These are phyloP conservation scores for Epinotia demarniana DNA, from an alignment of 2,888 invertebrate genomes.

Conservation along the genomic window DNA sequence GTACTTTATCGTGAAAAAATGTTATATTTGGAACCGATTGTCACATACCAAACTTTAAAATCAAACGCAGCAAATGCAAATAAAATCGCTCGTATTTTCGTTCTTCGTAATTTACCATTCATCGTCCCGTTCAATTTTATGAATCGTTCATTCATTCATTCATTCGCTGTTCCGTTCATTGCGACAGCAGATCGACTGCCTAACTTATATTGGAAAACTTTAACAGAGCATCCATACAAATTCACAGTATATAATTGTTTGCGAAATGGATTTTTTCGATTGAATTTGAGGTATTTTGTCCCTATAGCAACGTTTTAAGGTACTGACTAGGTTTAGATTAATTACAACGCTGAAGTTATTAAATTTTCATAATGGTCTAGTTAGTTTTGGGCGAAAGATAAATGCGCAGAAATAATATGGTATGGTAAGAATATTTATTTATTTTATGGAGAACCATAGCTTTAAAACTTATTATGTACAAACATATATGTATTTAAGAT, in stretches of 20 bases:
- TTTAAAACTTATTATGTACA: too few species aligned
- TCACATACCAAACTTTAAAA: constrained; percentile 6
- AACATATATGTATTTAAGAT: too few species aligned
- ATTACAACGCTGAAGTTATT: too few species aligned
- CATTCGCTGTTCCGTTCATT: constrained; percentile 36
- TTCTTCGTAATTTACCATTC: constrained; percentile 36
- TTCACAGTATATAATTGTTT: constrained; percentile 44
- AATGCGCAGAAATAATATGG: too few species aligned
- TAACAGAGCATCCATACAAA: constrained; percentile 44
- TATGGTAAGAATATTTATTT: too few species aligned
- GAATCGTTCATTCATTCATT: constrained; percentile 34
- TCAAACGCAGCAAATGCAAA: constrained; percentile 3
- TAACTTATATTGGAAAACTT: constrained; percentile 49
- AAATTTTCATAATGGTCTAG: too few species aligned
- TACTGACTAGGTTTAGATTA: too few species aligned
- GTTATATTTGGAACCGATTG: too few species aligned
- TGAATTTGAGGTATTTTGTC: background rate
- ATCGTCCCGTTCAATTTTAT: constrained; percentile 27
- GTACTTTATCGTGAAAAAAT: too few species aligned
- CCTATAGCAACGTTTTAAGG: background rate
- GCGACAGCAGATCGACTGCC: constrained; percentile 38
- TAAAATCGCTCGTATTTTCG: constrained; percentile 11
- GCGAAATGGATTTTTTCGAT: constrained; percentile 34
- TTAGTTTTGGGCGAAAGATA: too few species aligned
- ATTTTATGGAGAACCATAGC: too few species aligned